A percentile compares a stretch with the other conserved stretches of the same genome.
phyloP scores from a whole-genome alignment of 2,888 invertebrate species.

The Erynnis tages region DNA sequence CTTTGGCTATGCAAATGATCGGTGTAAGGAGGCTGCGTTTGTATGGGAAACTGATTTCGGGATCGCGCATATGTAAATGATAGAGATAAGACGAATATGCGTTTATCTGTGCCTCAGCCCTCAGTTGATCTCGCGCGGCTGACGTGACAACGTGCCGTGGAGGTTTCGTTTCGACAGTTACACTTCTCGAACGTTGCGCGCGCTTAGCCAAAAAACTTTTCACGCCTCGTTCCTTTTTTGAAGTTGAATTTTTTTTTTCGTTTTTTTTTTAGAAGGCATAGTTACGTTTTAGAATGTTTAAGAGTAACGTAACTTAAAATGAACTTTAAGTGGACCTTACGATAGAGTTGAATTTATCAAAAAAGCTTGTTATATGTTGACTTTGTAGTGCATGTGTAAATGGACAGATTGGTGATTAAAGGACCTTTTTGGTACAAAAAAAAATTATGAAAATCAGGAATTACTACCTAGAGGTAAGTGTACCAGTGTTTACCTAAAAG shows the following conservation, averaged over 20 bases:
- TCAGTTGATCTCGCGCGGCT: conserved; percentile 75
- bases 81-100: conserved; percentile 62
- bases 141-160: conserved; percentile 56
- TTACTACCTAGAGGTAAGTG: conserved; percentile 70
- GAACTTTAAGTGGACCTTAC: too few relatives aligned
- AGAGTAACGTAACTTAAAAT: too few relatives aligned
- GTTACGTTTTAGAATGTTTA: too few relatives aligned
- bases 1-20: conserved; percentile 72
- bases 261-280: too few relatives aligned
- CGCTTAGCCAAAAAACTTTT: conserved; percentile 5
- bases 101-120: conserved; percentile 70
- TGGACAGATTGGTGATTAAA: background rate
- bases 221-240: background rate
- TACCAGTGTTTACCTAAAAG: background rate
- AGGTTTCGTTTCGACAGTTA: conserved; percentile 36
- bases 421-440: conserved; percentile 26
- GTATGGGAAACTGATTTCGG: conserved; percentile 62
- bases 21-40: conserved; percentile 54
- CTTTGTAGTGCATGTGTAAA: background rate
- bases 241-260: background rate
- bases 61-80: conserved; percentile 67
- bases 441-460: conserved; percentile 76
- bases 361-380: background rate
- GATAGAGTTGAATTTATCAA: too few relatives aligned
- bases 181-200: conserved; percentile 37